Evolutionary conservation across 2,888 invertebrate species (phyloP).

Genomic region (Phalera bucephala): DNA sequence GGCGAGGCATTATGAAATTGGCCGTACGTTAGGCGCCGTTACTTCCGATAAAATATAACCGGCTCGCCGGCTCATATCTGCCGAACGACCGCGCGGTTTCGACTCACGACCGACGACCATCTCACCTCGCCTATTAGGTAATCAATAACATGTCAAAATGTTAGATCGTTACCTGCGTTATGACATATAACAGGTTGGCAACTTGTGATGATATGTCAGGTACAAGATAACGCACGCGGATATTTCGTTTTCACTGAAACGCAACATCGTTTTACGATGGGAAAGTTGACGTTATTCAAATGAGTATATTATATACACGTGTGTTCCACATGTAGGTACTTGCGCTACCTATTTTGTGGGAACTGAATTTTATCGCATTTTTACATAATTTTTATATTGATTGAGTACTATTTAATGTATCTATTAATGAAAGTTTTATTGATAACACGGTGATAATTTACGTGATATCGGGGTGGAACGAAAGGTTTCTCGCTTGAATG

Average conservation of each 20-base stretch:
- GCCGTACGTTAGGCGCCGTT: constrained; percentile 81
- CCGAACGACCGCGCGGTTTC: constrained; percentile 53
- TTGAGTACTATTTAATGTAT: constrained; percentile 5
- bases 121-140: constrained; percentile 49
- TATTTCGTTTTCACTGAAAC: constrained; percentile 26
- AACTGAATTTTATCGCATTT: constrained; percentile 17
- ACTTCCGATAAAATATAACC: constrained; percentile 82
- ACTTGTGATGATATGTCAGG: constrained; percentile 20
- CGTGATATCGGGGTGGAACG: neutral
- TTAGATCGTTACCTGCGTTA: neutral
- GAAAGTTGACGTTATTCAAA: constrained; percentile 33
- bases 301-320: constrained; percentile 20
- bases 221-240: constrained; percentile 25
- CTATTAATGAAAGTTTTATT: constrained; percentile 2
- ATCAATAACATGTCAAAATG: constrained; percentile 46
- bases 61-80: constrained; percentile 74
- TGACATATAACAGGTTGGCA: neutral
- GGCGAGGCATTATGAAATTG: constrained; percentile 82
- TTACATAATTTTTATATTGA: constrained; percentile 1
- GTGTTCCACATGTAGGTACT: constrained; percentile 17
- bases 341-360: constrained; percentile 25
- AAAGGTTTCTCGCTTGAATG: neutral
- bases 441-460: constrained; percentile 7
- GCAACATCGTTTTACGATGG: constrained; percentile 14
- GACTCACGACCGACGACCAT: constrained; percentile 58